Base-by-base conservation (phyloP, 2,113 vertebrate genomes). In the Gambusia holbrooki region DNA sequence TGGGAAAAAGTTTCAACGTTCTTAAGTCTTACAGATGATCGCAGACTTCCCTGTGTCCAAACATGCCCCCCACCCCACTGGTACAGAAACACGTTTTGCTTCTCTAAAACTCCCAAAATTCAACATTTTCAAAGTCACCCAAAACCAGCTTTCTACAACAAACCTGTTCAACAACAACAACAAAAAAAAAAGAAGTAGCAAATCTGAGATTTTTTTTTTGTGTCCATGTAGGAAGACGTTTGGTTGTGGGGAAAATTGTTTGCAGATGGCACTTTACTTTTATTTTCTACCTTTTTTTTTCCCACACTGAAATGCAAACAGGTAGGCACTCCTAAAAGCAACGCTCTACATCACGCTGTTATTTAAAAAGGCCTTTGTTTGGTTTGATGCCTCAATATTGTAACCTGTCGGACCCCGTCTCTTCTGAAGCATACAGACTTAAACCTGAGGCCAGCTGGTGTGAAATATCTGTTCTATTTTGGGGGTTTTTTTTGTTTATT, bases 401-500 rank as follows among this genome's bases (percentile, higher is more conserved):
- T 76, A 37, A 48, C 32, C 14, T 40, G 62, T 77, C 10, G 15
- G 69, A 51, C 27, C 32, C 15, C 35, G 35, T 37, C 9, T 37
- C 61, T 77, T 77, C 67, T 71, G 28, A 33, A 35, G 37, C 28
- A 2, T 29, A 58, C 62, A 28, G 79, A 74, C 40, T 62, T 80
- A 85, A 89, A 84, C 85, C 82, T 78, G 80, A 82, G 86, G 82
- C 87, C 80, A 81, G 51, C 48, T 42, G 78, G 77, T 76, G 45
- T 27, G 63, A 37, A 71, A 37, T 1, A 61, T 35, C 37, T 6
- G 60, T n/a, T 48, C 33, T 37, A 37, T 37, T 37, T 37, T 37
- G 35, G 32, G 32, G 32, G 32, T 4, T 15, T 42, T 42, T 15
- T 40, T 40, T 40, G 29, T 27, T 27, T 27, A 27, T 27, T 6